Evolutionary conservation across 2,797 vertebrate species (phyloP), one percentile per base, ranked within the genome.

Genomic region (Sebastes reedi): DNA sequence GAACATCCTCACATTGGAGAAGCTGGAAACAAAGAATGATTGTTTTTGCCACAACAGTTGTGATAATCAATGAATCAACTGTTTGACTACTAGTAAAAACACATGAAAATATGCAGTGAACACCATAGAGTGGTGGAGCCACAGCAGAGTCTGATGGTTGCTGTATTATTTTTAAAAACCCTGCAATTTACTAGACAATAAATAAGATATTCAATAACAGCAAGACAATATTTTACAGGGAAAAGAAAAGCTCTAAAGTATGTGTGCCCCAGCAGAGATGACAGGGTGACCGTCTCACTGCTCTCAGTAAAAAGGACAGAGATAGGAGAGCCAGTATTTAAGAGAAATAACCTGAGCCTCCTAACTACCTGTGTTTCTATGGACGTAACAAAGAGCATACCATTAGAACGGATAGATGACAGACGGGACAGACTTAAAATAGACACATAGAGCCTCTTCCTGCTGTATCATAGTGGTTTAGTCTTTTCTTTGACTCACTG

Each of bases 161-260:
- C 27, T 22, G 24, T 75, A 10, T 75, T 13, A 76, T 84, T 75
- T 84, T 46, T 25, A 32, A 81, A 78, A 86, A 72, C 66, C 82
- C 80, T 80, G 30, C 62, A 85, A 88, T 90, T 80, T 56, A 80
- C 29, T 1, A 1, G 67, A 67, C 54, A 50, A 76, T 66, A 42
- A 60, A 42, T 42, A 42, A 69, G 70, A 84, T 59, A 69, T 68
- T 67, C 27, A 24, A 34, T 4, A 60, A 72, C 56, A 61, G 67
- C n/a, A 25, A 72, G 75, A 66, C 56, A 7, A 74, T 84, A 71
- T 84, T 85, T 86, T 79, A 60, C 25, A 85, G 32, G 73, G 78
- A 88, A 87, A 84, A 82, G 76, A 87, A 90, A 91, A 91, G 83
- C 91, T 90, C 66, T 89, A 89, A 92, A 90, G 87, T 91, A 81